Evolutionary conservation across 2,113 vertebrate species (phyloP).

Genomic region (Harpagus bidentatus): DNA sequence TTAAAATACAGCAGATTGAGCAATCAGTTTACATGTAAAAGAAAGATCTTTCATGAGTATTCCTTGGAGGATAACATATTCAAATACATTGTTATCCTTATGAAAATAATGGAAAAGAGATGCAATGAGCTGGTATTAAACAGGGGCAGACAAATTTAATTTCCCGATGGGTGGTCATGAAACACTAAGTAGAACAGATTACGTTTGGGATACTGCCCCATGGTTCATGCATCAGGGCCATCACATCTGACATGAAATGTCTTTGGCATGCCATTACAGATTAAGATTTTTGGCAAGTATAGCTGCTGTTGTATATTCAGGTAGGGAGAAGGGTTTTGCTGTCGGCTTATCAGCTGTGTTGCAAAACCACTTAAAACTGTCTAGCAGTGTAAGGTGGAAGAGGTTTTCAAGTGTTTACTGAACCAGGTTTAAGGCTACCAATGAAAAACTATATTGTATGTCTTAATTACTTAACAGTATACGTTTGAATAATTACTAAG

Average conservation of each 20-base stretch:
- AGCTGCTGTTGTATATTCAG: not conserved
- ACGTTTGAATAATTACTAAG: not conserved
- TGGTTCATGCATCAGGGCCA: not conserved
- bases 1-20: conserved; percentile 1
- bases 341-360: not conserved
- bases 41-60: not conserved
- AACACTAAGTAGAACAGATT: not conserved
- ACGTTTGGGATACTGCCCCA: not conserved
- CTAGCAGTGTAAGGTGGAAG: not conserved
- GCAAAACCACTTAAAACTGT: not conserved
- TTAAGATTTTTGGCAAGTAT: not conserved
- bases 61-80: not conserved
- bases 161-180: not conserved
- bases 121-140: not conserved
- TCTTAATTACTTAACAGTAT: not conserved
- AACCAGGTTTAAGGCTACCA: not conserved
- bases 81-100: not conserved
- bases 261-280: not conserved
- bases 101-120: not conserved
- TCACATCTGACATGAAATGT: not conserved
- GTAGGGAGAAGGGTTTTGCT: not conserved
- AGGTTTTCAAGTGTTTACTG: not conserved
- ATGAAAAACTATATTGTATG: not conserved
- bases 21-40: not conserved
- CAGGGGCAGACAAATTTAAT: not conserved